These are phyloP conservation scores for Aulostomus chinensis DNA, from an alignment of 2,797 vertebrate genomes.

Conservation along the genomic window DNA sequence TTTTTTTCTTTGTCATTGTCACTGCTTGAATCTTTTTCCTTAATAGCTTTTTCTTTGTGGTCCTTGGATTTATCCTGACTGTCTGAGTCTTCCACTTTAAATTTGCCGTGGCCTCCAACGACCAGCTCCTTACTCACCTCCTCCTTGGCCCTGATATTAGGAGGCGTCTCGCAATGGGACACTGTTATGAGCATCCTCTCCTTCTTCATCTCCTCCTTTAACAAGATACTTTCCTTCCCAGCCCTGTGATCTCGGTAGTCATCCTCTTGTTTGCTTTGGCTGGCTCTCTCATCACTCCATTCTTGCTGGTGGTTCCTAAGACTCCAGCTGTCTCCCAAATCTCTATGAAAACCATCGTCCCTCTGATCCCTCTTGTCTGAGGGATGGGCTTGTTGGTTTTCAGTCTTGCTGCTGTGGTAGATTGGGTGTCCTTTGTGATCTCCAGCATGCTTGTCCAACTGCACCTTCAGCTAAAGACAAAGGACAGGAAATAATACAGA, in stretches of 20 bases:
- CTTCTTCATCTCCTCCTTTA: constrained; percentile 57
- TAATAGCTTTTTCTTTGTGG: constrained; percentile 2
- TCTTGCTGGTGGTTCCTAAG: constrained; percentile 13
- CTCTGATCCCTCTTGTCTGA: constrained; percentile 26
- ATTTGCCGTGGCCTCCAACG: not conserved
- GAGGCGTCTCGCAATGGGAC: constrained; percentile 9
- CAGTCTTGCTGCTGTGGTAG: constrained; percentile 2
- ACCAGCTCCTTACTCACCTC: constrained; percentile 25
- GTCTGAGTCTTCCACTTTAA: constrained; percentile 19
- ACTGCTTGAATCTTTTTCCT: constrained; percentile 20
- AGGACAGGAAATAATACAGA: not conserved
- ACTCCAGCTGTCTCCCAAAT: constrained; percentile 8
- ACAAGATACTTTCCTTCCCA: constrained; percentile 15
- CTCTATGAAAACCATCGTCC: not conserved
- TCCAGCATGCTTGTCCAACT: constrained; percentile 9
- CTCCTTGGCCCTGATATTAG: constrained; percentile 13
- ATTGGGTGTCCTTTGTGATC: constrained; percentile 11
- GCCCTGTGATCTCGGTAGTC: constrained; percentile 3
- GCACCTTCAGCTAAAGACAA: constrained; percentile 26
- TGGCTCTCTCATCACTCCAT: constrained; percentile 12
- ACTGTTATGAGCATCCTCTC: constrained; percentile 65
- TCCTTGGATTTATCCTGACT: constrained; percentile 6
- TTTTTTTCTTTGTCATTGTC: constrained; percentile 26
- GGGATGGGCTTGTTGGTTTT: not conserved
- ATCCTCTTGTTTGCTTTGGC: constrained; percentile 1